A percentile compares a stretch with the other conserved stretches of the same genome.
Conservation (phyloP, 2,797 vertebrate species). For the Caiman crocodilus region DNA sequence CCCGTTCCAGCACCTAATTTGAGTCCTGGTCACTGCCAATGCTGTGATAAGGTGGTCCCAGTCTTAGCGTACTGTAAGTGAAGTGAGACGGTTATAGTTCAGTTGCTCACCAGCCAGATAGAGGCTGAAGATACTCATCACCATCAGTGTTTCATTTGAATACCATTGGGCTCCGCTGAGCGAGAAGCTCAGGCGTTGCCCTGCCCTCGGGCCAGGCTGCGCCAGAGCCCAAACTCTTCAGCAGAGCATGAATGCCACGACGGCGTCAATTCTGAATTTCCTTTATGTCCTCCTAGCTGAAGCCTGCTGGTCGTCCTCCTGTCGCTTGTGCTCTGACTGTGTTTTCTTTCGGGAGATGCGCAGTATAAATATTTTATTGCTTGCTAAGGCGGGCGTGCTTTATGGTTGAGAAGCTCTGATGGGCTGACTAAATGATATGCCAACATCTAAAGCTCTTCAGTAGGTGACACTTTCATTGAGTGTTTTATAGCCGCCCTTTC, state of each 20-base stretch:
- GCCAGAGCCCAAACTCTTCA: not conserved
- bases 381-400: slow-evolving; percentile 2
- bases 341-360: slow-evolving; percentile 7
- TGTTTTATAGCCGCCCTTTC: not conserved
- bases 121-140: not conserved
- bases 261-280: not conserved
- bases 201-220: not conserved
- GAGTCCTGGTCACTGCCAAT: not conserved
- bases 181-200: not conserved
- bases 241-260: not conserved
- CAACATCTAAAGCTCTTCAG: slow-evolving; percentile 17
- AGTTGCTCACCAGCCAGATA: not conserved
- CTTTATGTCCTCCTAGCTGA: not conserved
- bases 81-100: not conserved
- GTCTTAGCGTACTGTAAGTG: not conserved
- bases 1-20: not conserved
- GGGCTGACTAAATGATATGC: not conserved
- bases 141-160: not conserved
- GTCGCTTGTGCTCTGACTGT: not conserved
- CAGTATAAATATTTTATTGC: slow-evolving; percentile 43
- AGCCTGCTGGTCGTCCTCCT: not conserved
- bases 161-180: not conserved
- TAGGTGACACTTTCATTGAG: slow-evolving; percentile 33
- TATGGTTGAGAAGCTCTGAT: not conserved
- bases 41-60: not conserved